Evolutionary conservation across 2,888 invertebrate species (phyloP).

Genomic region (Zaprionus lineosus): DNA sequence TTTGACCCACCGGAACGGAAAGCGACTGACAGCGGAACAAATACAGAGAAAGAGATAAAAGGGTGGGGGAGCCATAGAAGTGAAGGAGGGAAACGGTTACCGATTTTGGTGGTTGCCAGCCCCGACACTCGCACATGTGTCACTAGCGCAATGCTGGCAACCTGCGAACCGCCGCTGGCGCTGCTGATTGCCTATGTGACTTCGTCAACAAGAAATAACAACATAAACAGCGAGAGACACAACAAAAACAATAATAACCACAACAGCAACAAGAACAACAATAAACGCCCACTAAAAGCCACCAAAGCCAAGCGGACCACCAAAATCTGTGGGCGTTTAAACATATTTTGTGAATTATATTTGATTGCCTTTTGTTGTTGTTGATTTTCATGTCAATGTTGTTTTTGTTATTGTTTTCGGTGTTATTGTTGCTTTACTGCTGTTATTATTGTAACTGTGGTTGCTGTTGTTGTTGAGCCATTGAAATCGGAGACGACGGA

Average conservation of each 20-base stretch:
- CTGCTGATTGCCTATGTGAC: slow-evolving; percentile 37
- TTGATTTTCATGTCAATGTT: neutral
- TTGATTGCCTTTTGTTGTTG: slow-evolving; percentile 52
- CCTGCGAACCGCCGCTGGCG: slow-evolving; percentile 31
- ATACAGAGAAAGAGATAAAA: too few relatives aligned
- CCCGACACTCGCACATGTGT: slow-evolving; percentile 31
- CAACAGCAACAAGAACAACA: slow-evolving; percentile 28
- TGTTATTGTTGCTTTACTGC: too few relatives aligned
- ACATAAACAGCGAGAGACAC: neutral
- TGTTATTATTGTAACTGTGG: neutral
- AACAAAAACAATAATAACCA: slow-evolving; percentile 9
- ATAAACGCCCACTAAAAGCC: slow-evolving; percentile 55
- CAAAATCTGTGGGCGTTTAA: slow-evolving; percentile 65
- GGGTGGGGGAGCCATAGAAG: neutral
- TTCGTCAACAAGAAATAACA: slow-evolving; percentile 24
- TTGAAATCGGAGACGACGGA: slow-evolving; percentile 8
- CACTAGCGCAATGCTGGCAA: slow-evolving; percentile 16
- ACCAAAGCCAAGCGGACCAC: slow-evolving; percentile 27
- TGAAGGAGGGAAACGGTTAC: neutral
- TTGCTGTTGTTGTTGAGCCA: slow-evolving; percentile 5
- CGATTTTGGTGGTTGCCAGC: too few relatives aligned
- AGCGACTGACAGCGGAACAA: slow-evolving; percentile 4
- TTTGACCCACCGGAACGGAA: too few relatives aligned
- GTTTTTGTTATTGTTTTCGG: slow-evolving; percentile 1
- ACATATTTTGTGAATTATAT: slow-evolving; percentile 74